These are phyloP conservation scores for Eospalax fontanierii DNA, from an alignment of 2,797 vertebrate species.

Conservation along the genomic window DNA sequence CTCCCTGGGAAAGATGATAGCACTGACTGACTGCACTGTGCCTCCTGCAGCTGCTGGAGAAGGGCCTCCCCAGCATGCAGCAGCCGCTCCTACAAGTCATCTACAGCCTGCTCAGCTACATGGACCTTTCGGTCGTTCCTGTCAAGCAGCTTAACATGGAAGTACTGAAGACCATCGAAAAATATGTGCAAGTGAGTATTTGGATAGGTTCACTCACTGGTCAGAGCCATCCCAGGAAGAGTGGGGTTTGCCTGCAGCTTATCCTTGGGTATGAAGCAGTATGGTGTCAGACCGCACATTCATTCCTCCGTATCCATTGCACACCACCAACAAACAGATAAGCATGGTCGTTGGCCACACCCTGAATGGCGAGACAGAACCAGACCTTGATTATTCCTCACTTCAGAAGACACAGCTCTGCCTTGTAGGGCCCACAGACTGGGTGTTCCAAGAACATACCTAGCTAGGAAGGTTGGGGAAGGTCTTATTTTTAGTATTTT, in stretches of 20 bases:
- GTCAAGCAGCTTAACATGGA: conserved; percentile 98
- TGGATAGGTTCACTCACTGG: not conserved
- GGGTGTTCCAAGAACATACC: not conserved
- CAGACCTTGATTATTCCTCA: accelerated
- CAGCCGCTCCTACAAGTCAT: conserved; percentile 98
- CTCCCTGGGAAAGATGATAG: not conserved
- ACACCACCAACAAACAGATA: too few species aligned
- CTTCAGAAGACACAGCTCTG: not conserved
- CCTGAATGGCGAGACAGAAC: not conserved
- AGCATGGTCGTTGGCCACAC: not conserved
- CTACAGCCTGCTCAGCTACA: conserved; percentile 98
- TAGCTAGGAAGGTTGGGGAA: not conserved
- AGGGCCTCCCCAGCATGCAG: conserved; percentile 98
- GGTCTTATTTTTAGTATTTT: not conserved
- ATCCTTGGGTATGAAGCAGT: not conserved
- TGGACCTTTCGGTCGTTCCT: conserved; percentile 96
- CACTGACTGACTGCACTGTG: not conserved
- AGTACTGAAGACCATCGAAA: conserved; percentile 98
- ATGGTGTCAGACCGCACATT: accelerated
- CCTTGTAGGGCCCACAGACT: not conserved
- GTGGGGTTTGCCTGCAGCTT: not conserved
- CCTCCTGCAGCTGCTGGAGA: conserved; percentile 94
- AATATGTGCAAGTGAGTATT: conserved; percentile 96
- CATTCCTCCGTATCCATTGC: not conserved
- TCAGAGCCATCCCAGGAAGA: not conserved